Evolutionary conservation across 2,888 invertebrate genomes (phyloP), one percentile per base, ranked within the genome.

Genomic region (Agriopis leucophaearia): DNA sequence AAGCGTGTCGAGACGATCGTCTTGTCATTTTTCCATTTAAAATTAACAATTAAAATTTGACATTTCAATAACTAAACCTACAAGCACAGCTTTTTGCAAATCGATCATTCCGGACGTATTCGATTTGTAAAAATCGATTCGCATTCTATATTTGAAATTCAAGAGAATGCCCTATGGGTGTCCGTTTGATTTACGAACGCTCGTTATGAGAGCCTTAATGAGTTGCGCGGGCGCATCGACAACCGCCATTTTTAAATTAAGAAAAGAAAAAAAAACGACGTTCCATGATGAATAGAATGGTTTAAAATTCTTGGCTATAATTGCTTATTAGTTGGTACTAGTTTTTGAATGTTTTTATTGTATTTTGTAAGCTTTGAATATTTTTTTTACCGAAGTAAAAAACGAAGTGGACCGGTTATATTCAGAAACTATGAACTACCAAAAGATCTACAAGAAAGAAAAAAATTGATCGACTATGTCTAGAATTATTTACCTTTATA

Each of bases 161-260:
- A 78, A 89, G 88, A 91, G 90, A 90, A 90, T 91, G 88, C 88
- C 87, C 90, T 83, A 81, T 81, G 88, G 88, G 90, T 88, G 90
- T 87, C 83, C 84, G 86, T 81, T 86, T 91, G 92, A 92, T 91
- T 92, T 91, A 91, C 91, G 87, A 81, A 80, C 82, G 83, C 86
- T 90, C 88, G 91, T 91, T 90, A 90, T 85, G 87, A 84, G 81
- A 76, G 81, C 83, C 81, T 85, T 91, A 91, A 91, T 91, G 92
- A 92, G 91, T 69, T 71, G 83, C 89, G 91, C 88, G 88, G 88
- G 76, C 78, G 83, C 88, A 87, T 87, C 81, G 86, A 80, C 80
- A 80, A 70, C 65, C 74, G 81, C 83, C 82, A 85, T 88, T 89
- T 89, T 88, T 87, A 87, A 88, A 88, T 89, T 88, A 89, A 64